A percentile compares a stretch with the other conserved stretches of the same genome.
Evolutionary conservation across 2,113 vertebrate genomes (phyloP).

Genomic region (Neotoma lepida): DNA sequence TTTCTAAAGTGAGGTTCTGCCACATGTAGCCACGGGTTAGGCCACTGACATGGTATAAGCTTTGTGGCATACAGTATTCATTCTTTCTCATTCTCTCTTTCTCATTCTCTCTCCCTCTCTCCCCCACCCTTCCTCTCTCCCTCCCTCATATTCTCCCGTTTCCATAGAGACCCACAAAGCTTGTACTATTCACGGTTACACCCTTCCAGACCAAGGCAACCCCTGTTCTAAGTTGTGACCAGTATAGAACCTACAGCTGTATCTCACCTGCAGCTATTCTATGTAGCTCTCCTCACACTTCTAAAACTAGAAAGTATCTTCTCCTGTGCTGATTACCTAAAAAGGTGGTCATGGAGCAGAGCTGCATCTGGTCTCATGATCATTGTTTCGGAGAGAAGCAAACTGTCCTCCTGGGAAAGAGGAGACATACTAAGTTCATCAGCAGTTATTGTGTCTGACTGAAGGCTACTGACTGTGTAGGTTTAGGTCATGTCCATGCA

Average conservation of each 20-base stretch:
- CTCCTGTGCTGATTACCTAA: neutral
- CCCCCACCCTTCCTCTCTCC: fast-evolving
- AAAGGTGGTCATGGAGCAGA: neutral
- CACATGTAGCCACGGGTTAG: neutral
- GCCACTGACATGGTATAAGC: neutral
- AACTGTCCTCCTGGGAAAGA: neutral
- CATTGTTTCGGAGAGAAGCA: neutral
- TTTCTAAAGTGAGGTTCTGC: neutral
- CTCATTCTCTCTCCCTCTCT: too few relatives aligned
- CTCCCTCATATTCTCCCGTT: too few relatives aligned
- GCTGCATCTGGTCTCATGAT: neutral
- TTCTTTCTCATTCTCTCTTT: neutral
- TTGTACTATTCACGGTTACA: neutral
- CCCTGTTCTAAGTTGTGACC: neutral
- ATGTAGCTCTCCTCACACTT: neutral
- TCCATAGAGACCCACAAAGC: neutral
- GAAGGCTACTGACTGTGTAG: neutral
- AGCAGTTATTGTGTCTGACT: neutral
- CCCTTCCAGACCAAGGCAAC: neutral
- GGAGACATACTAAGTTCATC: neutral
- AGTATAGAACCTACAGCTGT: neutral
- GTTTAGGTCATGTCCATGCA: neutral
- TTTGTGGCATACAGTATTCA: neutral
- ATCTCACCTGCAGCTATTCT: neutral
- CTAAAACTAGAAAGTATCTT: neutral